phyloP scores from a whole-genome alignment of 2,113 vertebrate species.

The Beaufortia kweichowensis region DNA sequence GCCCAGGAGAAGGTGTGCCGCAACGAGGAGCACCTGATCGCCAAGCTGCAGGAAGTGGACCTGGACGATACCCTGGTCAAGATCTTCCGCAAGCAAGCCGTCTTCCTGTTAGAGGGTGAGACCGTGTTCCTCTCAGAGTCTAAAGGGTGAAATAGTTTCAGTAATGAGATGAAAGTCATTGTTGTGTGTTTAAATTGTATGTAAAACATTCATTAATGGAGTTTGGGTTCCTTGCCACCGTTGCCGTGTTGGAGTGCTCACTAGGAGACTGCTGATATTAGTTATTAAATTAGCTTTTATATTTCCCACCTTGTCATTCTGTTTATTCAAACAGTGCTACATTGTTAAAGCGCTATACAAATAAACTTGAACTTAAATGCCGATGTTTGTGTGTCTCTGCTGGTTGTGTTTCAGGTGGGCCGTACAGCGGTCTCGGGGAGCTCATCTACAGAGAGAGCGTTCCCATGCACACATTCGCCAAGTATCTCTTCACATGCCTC shows the following conservation, averaged over 20 bases:
- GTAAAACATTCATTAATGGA: too few species aligned
- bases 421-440: conserved; percentile 95
- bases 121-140: too few species aligned
- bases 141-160: too few species aligned
- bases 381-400: neutral
- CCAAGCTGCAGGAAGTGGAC: conserved; percentile 89
- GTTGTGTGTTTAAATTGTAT: too few species aligned
- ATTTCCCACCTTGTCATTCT: too few species aligned
- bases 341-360: too few species aligned
- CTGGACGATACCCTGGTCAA: conserved; percentile 87
- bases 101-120: conserved; percentile 92
- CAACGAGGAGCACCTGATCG: conserved; percentile 92
- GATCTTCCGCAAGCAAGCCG: conserved; percentile 93
- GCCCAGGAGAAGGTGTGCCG: conserved; percentile 96
- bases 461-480: conserved; percentile 99
- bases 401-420: conserved; percentile 78
- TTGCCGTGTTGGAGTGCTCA: too few species aligned
- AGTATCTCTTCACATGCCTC: conserved; percentile 97
- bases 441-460: conserved; percentile 94
- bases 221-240: too few species aligned
- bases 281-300: too few species aligned
- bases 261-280: too few species aligned
- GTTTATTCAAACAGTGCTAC: too few species aligned
- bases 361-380: neutral
- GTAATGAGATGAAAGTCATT: too few species aligned